Base-by-base conservation (phyloP, 2,797 vertebrate species). In the Lacerta bilineata region DNA sequence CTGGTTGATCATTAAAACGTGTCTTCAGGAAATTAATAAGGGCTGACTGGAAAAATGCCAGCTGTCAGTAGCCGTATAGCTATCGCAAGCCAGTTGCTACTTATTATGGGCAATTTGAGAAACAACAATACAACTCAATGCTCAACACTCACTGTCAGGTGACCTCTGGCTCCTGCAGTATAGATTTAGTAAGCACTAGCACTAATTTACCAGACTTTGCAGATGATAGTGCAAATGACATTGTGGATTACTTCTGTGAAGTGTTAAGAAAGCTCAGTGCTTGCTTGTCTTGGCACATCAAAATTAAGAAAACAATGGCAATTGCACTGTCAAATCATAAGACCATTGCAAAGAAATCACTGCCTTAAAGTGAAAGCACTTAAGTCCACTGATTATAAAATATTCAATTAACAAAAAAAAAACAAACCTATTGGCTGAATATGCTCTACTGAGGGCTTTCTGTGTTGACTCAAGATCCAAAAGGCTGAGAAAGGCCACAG, bases 231-330 rank as follows among this genome's bases (percentile, higher is more conserved):
- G 41, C 46, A 69, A 86, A 79, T 50, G 36, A 68, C 13, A 75
- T 69, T 78, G 41, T 76, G 64, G 64, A 23, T 86, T 43, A 86
- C 71, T 84, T 82, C 82, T 13, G 69, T 11, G 0, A 74, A 72
- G 71, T 90, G 13, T 81, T 20, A 39, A 8, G 2, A 71, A 81
- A 87, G 1, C 61, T 84, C 1, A 81, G 41, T 86, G 86, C 87
- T 71, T 69, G 39, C 41, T 29, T 76, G n/a, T 0, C 2, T 69
- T 92, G 86, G 74, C 6, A 80, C 84, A 88, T 75, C 9, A 92
- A 83, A 89, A 84, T 17, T 1, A 7, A 27, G 88, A 77, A 80
- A 91, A 90, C 23, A 69, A 78, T 83, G 27, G 66, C 59, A 78
- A 2, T 29, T 78, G 46, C 17, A 77, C 68, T 86, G 72, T 77